Evolutionary conservation across 2,113 vertebrate species (phyloP).

Genomic region (Candoia aspera): DNA sequence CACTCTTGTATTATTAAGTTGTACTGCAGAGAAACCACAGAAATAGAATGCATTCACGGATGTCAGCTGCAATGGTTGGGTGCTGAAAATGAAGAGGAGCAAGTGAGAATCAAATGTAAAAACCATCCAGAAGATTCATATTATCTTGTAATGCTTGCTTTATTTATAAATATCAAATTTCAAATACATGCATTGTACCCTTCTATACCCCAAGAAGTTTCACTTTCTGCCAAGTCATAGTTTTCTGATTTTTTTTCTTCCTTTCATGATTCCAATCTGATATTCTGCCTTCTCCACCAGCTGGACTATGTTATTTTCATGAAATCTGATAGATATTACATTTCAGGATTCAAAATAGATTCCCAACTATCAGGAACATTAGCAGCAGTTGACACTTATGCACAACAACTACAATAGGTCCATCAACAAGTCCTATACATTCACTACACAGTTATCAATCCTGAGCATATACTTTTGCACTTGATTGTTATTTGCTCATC

Average conservation of each 20-base stretch:
- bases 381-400: background rate
- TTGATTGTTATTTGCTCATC: background rate
- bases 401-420: no score
- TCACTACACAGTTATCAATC: background rate
- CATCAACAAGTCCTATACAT: background rate
- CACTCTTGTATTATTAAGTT: slow-evolving; percentile 29
- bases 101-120: slow-evolving; percentile 5
- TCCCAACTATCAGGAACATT: background rate
- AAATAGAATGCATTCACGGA: slow-evolving; percentile 17
- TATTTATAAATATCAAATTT: background rate
- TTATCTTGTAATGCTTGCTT: background rate
- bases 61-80: slow-evolving; percentile 8
- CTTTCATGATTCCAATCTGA: background rate
- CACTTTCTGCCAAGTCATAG: background rate
- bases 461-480: background rate
- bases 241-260: background rate
- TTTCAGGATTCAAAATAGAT: background rate
- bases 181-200: background rate
- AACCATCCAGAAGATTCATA: slow-evolving; percentile 8
- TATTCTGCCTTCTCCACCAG: background rate
- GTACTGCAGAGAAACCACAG: slow-evolving; percentile 26
- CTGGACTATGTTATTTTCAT: background rate
- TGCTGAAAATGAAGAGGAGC: background rate
- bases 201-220: background rate
- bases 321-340: background rate